Evolutionary conservation across 2,888 invertebrate species (phyloP), one percentile per base, ranked within the genome.

Genomic region (Himalopsyche kuldschensis): DNA sequence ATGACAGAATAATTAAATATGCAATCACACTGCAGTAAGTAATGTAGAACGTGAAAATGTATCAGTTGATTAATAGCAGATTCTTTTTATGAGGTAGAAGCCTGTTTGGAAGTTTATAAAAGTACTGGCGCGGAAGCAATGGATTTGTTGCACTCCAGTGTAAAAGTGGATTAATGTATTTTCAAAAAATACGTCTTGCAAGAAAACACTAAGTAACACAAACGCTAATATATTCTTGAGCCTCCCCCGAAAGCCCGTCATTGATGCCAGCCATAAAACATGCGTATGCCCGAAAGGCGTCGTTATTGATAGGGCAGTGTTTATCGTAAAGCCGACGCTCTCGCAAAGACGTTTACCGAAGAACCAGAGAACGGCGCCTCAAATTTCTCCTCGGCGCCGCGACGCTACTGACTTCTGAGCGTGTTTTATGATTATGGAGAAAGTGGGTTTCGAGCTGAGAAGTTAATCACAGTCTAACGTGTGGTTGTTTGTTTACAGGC

Each of bases 401-500:
- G 69, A 11, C 69, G 27, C 69, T 69, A 27, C 69, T 30, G 69
- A 41, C 11, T 69, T 69, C 30, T 30, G 69, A 69, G 69, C 30
- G 69, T 69, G 69, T 69, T 69, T 69, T 69, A 69, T 69, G 69
- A 69, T 69, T 69, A 69, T 69, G 69, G 30, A 69, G 69, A 30
- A 69, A 69, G 69, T 27, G 69, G 69, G 69, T 69, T 69, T 69
- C 69, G 5, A 69, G 69, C 69, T 69, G 69, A 69, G 69, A 69
- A 30, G 69, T 69, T 69, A 69, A 69, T 69, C 69, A 30, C 69
- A 30, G 69, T 69, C 76, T 41, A 76, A 41, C 32, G 35, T 76
- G 76, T 76, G 76, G 76, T 76, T 76, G 76, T 76, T 76, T 76
- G 76, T 76, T 76, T 76, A 41, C 41, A 76, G 76, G 41, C 76